Conservation (phyloP, 2,113 vertebrate genomes). For the Oryzias woworae region DNA sequence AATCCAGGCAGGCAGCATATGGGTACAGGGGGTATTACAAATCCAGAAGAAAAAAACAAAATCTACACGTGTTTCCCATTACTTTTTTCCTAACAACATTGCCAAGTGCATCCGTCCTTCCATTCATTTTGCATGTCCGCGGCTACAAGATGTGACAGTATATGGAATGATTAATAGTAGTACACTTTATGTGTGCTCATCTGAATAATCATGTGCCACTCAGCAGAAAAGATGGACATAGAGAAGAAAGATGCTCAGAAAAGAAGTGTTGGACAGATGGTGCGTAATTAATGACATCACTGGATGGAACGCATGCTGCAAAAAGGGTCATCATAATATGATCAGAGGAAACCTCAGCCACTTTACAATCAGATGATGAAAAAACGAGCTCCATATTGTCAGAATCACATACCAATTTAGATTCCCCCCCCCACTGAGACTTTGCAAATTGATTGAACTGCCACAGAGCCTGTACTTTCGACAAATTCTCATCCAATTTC, state of each 20-base stretch:
- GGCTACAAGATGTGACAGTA: too few relatives aligned
- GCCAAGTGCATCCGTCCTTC: too few relatives aligned
- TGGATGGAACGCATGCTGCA: slow-evolving; percentile 35
- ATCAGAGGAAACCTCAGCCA: slow-evolving; percentile 39
- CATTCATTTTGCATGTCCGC: too few relatives aligned
- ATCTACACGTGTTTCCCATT: slow-evolving; percentile 34
- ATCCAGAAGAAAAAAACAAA: slow-evolving; percentile 67
- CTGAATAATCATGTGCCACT: slow-evolving; percentile 7
- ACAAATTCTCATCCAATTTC: slow-evolving; percentile 65
- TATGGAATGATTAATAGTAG: too few relatives aligned
- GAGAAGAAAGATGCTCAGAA: slow-evolving; percentile 13
- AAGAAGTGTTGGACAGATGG: slow-evolving; percentile 48
- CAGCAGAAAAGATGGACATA: background rate
- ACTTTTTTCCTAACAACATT: too few relatives aligned
- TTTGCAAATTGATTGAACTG: slow-evolving; percentile 67
- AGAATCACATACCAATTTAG: slow-evolving; percentile 61
- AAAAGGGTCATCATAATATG: slow-evolving; percentile 46
- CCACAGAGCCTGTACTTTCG: slow-evolving; percentile 56
- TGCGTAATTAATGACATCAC: slow-evolving; percentile 52
- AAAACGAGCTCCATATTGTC: slow-evolving; percentile 56
- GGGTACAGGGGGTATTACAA: slow-evolving; percentile 72
- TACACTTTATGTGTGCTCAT: slow-evolving; percentile 5
- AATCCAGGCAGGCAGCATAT: slow-evolving; percentile 76
- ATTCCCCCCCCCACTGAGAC: slow-evolving; percentile 50
- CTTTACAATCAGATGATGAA: slow-evolving; percentile 41